Conservation (phyloP, 2,797 vertebrate species). For the Lepus townsendii region DNA sequence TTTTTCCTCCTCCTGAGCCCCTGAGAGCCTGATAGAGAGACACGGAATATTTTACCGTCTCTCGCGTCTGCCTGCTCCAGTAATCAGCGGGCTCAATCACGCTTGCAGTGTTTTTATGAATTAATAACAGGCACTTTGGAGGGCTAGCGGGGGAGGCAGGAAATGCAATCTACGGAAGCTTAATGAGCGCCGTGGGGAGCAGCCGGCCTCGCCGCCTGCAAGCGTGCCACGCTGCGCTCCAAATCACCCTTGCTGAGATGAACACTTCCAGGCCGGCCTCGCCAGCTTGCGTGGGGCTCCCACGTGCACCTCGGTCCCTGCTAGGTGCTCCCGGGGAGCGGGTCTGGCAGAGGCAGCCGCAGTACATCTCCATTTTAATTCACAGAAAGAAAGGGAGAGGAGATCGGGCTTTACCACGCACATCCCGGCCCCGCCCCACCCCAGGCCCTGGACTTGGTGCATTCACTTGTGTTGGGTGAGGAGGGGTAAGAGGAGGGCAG, state of each 20-base stretch:
- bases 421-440: neutral
- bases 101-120: constrained; percentile 94
- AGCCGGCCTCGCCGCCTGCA: constrained; percentile 87
- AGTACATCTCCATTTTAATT: constrained; percentile 60
- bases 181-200: constrained; percentile 94
- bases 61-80: constrained; percentile 90
- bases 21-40: constrained; percentile 84
- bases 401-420: neutral
- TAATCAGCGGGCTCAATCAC: constrained; percentile 92
- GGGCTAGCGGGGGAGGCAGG: constrained; percentile 90
- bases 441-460: neutral
- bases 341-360: constrained; percentile 45
- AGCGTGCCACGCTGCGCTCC: constrained; percentile 81
- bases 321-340: constrained; percentile 38
- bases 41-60: constrained; percentile 85
- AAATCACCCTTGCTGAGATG: constrained; percentile 86
- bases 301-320: constrained; percentile 89
- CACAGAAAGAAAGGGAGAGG: neutral
- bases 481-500: too few relatives aligned
- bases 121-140: constrained; percentile 94
- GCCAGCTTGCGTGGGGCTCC: constrained; percentile 90
- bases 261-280: constrained; percentile 83
- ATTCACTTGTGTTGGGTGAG: neutral
- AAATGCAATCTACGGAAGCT: constrained; percentile 93
- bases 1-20: constrained; percentile 64